A percentile compares a stretch with the other conserved stretches of the same genome.
These are phyloP conservation scores for Polydrusus pterygomalis DNA, from an alignment of 2,888 invertebrate genomes.

Conservation along the genomic window DNA sequence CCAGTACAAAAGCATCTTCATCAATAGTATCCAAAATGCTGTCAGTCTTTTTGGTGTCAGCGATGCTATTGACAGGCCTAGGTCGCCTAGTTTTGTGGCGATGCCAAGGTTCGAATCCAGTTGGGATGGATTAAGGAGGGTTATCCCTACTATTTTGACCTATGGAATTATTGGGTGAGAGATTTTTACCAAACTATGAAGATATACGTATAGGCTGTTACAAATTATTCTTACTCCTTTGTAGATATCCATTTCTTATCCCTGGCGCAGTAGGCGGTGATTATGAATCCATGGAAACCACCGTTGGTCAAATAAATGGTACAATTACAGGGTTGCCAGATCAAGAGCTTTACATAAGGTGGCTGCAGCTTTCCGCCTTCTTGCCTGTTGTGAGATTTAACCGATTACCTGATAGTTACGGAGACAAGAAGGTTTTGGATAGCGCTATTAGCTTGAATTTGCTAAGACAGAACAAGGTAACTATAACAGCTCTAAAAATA, in stretches of 20 bases:
- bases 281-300: constrained; percentile 77
- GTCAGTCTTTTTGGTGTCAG: constrained; percentile 87
- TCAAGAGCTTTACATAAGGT: constrained; percentile 89
- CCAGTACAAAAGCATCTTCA: constrained; percentile 85
- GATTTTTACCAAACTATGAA: too few species aligned
- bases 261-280: constrained; percentile 97
- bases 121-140: constrained; percentile 83
- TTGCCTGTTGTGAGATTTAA: constrained; percentile 94
- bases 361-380: constrained; percentile 93
- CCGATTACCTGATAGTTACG: constrained; percentile 91
- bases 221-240: not conserved
- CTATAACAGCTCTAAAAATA: too few species aligned
- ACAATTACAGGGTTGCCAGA: constrained; percentile 78
- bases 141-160: constrained; percentile 90
- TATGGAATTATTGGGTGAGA: constrained; percentile 88
- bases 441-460: constrained; percentile 84
- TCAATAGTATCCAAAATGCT: constrained; percentile 76
- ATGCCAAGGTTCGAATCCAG: constrained; percentile 90
- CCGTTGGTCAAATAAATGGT: constrained; percentile 70
- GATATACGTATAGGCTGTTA: too few species aligned
- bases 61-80: constrained; percentile 86
- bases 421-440: constrained; percentile 83
- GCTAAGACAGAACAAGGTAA: constrained; percentile 82
- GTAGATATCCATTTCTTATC: constrained; percentile 88
- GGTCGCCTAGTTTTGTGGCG: constrained; percentile 89